phyloP scores from a whole-genome alignment of 2,797 vertebrate species.

The Apogon talboti region DNA sequence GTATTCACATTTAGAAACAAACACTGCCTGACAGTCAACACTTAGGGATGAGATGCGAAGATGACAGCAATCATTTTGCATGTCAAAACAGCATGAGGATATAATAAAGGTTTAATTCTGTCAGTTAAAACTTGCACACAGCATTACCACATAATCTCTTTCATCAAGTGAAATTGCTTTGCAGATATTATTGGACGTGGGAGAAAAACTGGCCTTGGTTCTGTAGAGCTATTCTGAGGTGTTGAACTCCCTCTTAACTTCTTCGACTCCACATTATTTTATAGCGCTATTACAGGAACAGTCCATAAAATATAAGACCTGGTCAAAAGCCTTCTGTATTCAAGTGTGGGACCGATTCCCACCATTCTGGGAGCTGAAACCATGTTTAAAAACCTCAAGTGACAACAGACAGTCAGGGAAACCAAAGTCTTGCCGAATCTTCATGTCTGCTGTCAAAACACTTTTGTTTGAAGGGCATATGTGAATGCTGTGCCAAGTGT shows the following conservation, averaged over 20 bases:
- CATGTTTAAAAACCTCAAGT: conserved; percentile 71
- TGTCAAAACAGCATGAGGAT: background rate
- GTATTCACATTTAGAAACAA: background rate
- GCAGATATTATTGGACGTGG: background rate
- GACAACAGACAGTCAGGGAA: conserved; percentile 69
- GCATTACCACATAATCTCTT: background rate
- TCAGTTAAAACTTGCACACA: background rate
- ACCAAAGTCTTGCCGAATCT: conserved; percentile 69
- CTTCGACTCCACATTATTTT: conserved; percentile 12
- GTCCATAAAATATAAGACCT: conserved; percentile 18
- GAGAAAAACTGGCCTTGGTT: conserved; percentile 8
- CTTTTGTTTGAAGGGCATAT: conserved; percentile 68
- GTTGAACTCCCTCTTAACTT: conserved; percentile 16
- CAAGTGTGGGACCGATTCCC: conserved; percentile 26
- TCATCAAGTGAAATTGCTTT: background rate
- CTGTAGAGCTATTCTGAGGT: conserved; percentile 14
- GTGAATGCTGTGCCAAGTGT: conserved; percentile 54
- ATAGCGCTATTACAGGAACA: conserved; percentile 10
- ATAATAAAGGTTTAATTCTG: background rate
- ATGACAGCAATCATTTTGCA: background rate
- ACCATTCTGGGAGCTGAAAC: conserved; percentile 54
- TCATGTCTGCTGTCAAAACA: conserved; percentile 72
- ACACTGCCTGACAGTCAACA: background rate
- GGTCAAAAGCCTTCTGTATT: conserved; percentile 36
- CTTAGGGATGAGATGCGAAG: background rate